A percentile compares a stretch with the other conserved stretches of the same genome.
Conservation (phyloP, 92 coral and sea anemone genomes). For the Ricordea florida region DNA sequence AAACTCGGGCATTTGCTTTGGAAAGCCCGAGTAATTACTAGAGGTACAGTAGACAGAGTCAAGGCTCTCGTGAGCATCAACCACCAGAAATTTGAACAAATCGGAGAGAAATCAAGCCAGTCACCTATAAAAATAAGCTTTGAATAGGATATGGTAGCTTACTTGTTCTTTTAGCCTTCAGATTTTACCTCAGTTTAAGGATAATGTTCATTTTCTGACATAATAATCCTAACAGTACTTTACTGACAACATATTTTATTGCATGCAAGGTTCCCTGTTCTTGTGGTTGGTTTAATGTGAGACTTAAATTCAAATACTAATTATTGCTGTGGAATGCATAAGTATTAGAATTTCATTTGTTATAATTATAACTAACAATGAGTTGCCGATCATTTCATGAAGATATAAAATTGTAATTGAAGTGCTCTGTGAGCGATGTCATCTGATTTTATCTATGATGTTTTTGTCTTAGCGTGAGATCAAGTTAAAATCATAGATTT, state of each 20-base stretch:
- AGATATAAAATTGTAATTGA: too few relatives aligned
- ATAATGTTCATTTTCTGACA: neutral
- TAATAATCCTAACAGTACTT: neutral
- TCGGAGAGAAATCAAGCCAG: neutral
- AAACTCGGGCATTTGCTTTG: too few relatives aligned
- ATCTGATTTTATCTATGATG: too few relatives aligned
- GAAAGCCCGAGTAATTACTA: neutral
- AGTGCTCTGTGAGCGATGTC: too few relatives aligned
- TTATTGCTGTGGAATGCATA: neutral
- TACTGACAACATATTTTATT: neutral
- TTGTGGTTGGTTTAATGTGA: neutral
- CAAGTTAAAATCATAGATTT: too few relatives aligned
- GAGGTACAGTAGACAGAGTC: neutral
- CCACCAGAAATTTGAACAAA: neutral
- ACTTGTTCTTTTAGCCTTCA: neutral
- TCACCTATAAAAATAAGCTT: neutral
- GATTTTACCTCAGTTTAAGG: neutral
- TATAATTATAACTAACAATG: neutral
- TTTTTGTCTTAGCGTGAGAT: too few relatives aligned
- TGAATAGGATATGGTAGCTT: conserved; percentile 3
- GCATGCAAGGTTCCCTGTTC: neutral
- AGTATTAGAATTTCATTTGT: neutral
- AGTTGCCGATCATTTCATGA: neutral
- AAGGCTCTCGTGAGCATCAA: neutral
- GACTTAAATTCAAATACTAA: neutral